Conservation (phyloP, 1,140 invertebrate genomes). For the Agrypnia vestita region DNA sequence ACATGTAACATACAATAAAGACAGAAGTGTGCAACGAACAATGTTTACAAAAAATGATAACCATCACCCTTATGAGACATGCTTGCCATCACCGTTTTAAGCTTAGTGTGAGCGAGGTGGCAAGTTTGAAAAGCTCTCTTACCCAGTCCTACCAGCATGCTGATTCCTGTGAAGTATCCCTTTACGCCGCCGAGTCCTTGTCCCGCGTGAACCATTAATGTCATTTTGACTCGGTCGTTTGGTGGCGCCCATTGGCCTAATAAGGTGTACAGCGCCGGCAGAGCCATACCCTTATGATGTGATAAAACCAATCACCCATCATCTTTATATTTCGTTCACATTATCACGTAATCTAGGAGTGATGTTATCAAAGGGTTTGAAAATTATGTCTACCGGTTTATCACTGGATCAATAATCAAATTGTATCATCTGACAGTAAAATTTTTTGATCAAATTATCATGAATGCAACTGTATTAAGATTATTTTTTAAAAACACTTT, state of each 20-base stretch:
- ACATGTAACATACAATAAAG: neutral
- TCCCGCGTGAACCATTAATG: slow-evolving; percentile 43
- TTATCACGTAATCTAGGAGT: no score
- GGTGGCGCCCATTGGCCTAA: slow-evolving; percentile 53
- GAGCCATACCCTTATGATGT: slow-evolving; percentile 49
- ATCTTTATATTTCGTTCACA: neutral
- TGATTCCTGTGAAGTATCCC: slow-evolving; percentile 55
- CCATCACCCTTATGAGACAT: slow-evolving; percentile 1
- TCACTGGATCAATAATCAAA: no score
- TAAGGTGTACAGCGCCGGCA: slow-evolving; percentile 52
- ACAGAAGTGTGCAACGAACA: slow-evolving; percentile 16
- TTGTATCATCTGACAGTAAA: no score
- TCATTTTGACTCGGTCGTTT: slow-evolving; percentile 45
- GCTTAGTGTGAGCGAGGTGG: slow-evolving; percentile 10
- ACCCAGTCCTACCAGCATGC: slow-evolving; percentile 48
- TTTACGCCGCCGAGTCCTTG: slow-evolving; percentile 48
- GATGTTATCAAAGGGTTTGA: no score
- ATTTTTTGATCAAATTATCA: no score
- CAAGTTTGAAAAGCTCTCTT: slow-evolving; percentile 37
- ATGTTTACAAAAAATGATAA: slow-evolving; percentile 5
- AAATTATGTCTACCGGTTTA: no score
- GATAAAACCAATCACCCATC: slow-evolving; percentile 25
- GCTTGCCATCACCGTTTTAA: slow-evolving; percentile 25
- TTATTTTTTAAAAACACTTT: no score
- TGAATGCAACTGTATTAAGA: no score